phyloP scores from a whole-genome alignment of 2,113 vertebrate species.

The Pantherophis guttatus region DNA sequence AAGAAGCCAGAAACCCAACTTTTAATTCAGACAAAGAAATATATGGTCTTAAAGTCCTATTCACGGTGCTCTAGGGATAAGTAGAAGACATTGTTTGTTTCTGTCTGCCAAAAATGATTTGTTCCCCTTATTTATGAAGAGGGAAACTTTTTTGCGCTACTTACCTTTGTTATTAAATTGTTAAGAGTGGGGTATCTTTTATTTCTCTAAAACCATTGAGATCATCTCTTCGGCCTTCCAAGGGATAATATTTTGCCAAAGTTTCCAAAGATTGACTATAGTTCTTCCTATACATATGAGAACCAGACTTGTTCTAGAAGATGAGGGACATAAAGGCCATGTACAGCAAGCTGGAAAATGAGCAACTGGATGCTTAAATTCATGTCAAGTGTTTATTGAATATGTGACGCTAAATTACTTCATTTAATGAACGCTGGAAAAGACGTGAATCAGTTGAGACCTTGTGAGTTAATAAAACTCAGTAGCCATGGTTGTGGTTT shows the following conservation, averaged over 20 bases:
- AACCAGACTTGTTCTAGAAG: not conserved
- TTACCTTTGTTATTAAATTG: conserved; percentile 50
- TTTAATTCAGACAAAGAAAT: not conserved
- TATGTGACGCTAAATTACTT: not conserved
- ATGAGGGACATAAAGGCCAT: not conserved
- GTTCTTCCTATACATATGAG: not conserved
- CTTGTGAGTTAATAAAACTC: not conserved
- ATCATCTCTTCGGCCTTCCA: not conserved
- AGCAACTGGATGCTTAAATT: not conserved
- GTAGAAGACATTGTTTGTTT: not conserved
- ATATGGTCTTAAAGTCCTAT: not conserved
- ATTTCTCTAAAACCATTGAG: conserved; percentile 13
- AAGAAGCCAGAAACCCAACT: not conserved
- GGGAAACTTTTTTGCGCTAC: conserved; percentile 46
- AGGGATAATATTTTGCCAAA: not conserved
- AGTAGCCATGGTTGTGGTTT: not conserved
- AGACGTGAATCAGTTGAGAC: not conserved
- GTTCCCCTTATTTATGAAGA: conserved; percentile 37
- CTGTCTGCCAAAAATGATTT: not conserved
- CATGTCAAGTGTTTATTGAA: not conserved
- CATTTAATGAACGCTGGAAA: not conserved
- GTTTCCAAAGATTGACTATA: not conserved
- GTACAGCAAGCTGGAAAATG: not conserved
- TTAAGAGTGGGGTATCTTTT: not conserved
- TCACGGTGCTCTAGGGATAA: not conserved